Evolutionary conservation across 2,797 vertebrate species (phyloP), one percentile per base, ranked within the genome.

Genomic region (Diceros bicornis): DNA sequence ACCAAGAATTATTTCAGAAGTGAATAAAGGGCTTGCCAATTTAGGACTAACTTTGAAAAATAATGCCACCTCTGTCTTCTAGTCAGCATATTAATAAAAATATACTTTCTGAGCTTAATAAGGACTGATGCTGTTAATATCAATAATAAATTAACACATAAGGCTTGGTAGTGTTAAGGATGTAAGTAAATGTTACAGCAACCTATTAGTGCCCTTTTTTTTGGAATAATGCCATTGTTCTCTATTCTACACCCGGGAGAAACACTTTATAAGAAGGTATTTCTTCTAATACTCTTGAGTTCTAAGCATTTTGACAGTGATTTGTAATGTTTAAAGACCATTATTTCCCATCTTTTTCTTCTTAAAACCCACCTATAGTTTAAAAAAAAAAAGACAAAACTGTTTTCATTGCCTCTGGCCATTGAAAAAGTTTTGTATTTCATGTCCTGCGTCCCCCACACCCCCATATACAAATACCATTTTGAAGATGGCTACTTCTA

Each of bases 51-150:
- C 34, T 79, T 96, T 9, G 13, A 82, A 81, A 93, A 92, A 87
- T 52, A 96, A 93, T 82, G 10, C 52, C 10, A 68, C 44, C 50
- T 86, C 61, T 95, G 10, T 55, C 34, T 94, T 91, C 37, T 96
- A 50, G 27, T 93, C n/a, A 82, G 66, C 81, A 83, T 94, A 82
- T 91, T 96, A 92, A 71, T 95, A 83, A 94, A 96, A 90, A 71
- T 69, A 64, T 62, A 34, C 34, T 62, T 96, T 66, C 71, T 94
- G 52, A 89, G 61, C 55, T 74, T 89, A 50, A 66, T 89, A 61
- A 94, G 16, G 59, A 96, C 71, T 87, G 75, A 57, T 74, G 29
- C 57, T 94, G 3, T 84, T 97, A 86, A 71, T 57, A 89, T 93
- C 13, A 89, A 79, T 84, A 77, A 78, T 74, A 91, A 91, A 47